These are phyloP conservation scores for Maccullochella peelii DNA, from an alignment of 2,113 vertebrate genomes.

Conservation along the genomic window DNA sequence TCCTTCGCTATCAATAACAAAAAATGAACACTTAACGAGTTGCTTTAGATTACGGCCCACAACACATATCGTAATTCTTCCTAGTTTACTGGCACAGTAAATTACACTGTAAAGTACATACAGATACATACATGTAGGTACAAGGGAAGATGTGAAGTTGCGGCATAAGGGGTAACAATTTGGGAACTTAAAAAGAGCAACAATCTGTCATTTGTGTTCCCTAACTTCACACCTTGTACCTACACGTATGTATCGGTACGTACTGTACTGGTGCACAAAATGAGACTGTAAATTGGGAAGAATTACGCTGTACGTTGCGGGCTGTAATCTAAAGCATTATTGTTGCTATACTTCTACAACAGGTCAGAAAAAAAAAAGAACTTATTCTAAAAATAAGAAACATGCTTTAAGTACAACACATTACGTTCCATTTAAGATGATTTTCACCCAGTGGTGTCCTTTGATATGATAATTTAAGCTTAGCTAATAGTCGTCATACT, in stretches of 20 bases:
- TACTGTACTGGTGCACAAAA: neutral
- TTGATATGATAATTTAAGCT: neutral
- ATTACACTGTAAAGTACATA: neutral
- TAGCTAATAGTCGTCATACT: neutral
- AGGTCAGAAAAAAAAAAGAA: neutral
- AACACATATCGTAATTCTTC: neutral
- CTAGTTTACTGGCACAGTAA: neutral
- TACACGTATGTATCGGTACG: neutral
- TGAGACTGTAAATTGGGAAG: neutral
- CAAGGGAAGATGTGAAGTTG: neutral
- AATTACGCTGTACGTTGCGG: neutral
- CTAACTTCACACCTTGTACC: neutral
- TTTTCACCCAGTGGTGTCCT: neutral
- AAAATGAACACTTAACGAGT: neutral
- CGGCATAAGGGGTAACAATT: neutral
- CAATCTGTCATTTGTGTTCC: neutral
- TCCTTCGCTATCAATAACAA: neutral
- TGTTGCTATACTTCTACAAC: neutral
- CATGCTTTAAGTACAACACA: neutral
- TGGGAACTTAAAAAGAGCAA: neutral
- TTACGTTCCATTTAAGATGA: neutral
- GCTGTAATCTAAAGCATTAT: neutral
- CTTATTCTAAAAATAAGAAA: neutral
- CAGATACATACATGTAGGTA: neutral
- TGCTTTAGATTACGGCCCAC: neutral